Conservation (phyloP, 2,113 vertebrate species). For the Panthera leo region DNA sequence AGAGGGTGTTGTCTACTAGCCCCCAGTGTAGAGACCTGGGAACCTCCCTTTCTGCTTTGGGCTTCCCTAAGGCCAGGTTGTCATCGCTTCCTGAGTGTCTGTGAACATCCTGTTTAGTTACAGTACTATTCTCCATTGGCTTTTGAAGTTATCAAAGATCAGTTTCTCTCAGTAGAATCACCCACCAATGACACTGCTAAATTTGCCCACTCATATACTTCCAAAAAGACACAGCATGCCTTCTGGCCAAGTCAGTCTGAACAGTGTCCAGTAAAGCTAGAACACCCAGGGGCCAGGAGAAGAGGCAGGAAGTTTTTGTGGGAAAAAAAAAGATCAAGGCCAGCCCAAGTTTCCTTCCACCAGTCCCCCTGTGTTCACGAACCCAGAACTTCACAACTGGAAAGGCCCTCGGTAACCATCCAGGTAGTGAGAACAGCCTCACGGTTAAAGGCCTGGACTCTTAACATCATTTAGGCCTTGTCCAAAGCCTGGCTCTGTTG, state of each 20-base stretch:
- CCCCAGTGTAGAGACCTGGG: neutral
- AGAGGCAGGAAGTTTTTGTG: neutral
- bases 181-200: neutral
- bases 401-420: neutral
- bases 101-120: neutral
- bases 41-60: neutral
- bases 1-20: neutral
- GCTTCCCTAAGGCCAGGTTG: neutral
- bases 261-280: neutral
- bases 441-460: neutral
- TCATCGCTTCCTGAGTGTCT: neutral
- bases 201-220: neutral
- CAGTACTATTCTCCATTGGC: neutral
- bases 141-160: neutral
- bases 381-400: neutral
- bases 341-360: neutral
- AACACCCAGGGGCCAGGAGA: neutral
- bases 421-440: neutral
- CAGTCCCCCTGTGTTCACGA: neutral
- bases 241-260: neutral
- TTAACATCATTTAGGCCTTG: neutral
- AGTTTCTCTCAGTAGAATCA: neutral
- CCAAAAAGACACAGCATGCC: neutral
- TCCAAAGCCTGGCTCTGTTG: neutral
- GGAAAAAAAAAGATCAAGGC: neutral